Conservation (phyloP, 2,113 vertebrate species). For the Suncus etruscus region DNA sequence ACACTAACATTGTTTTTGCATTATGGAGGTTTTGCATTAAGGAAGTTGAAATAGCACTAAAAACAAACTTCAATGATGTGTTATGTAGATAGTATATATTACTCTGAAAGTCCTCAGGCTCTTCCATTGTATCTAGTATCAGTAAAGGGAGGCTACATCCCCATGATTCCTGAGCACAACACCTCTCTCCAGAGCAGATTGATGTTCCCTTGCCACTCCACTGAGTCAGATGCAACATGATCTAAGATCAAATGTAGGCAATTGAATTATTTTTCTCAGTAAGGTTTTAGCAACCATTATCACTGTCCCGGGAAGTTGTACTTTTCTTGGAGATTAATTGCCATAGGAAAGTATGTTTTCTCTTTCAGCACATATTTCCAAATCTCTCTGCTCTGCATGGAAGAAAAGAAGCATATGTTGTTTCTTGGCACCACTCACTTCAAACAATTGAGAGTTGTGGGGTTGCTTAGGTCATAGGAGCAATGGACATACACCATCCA, state of each 20-base stretch:
- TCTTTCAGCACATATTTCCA: conserved; percentile 61
- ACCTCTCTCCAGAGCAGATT: conserved; percentile 32
- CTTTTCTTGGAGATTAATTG: conserved; percentile 57
- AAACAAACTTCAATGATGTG: neutral
- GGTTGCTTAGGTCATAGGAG: conserved; percentile 35
- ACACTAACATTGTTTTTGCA: conserved; percentile 20
- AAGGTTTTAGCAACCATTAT: conserved; percentile 62
- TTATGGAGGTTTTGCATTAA: conserved; percentile 55
- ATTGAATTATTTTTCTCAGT: conserved; percentile 72
- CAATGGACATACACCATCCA: conserved; percentile 21
- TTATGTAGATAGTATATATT: neutral
- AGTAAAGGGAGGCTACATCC: conserved; percentile 8
- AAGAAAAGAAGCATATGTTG: conserved; percentile 43
- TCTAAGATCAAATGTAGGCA: conserved; percentile 47
- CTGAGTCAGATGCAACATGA: conserved; percentile 33
- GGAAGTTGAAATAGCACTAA: conserved; percentile 52
- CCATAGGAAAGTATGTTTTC: conserved; percentile 57
- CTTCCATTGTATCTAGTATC: conserved; percentile 23
- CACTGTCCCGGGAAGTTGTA: conserved; percentile 54
- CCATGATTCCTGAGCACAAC: neutral
- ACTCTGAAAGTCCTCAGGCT: conserved; percentile 10
- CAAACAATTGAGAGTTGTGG: conserved; percentile 42
- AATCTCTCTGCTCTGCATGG: conserved; percentile 46
- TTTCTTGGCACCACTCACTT: conserved; percentile 67
- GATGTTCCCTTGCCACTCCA: conserved; percentile 18